Percentiles rank a stretch among this genome's conserved stretches.
phyloP scores from a whole-genome alignment of 2,113 vertebrate species.

The Murina feae region DNA sequence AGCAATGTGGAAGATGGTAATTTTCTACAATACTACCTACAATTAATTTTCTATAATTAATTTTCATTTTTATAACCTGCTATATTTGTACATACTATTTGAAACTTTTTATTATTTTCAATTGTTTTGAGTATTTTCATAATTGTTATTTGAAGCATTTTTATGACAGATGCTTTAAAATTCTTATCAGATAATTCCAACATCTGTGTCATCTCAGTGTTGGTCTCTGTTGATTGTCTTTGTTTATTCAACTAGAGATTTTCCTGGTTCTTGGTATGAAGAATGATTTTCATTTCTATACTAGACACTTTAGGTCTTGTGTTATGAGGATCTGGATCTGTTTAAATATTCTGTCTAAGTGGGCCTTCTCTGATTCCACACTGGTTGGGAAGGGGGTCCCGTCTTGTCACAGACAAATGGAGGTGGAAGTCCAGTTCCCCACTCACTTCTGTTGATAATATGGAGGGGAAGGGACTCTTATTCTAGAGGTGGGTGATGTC shows the following conservation, averaged over 20 bases:
- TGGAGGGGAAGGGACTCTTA: neutral
- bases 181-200: slow-evolving; percentile 35
- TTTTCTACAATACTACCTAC: neutral
- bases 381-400: neutral
- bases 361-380: neutral
- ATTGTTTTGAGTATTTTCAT: slow-evolving; percentile 8
- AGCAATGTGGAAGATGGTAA: neutral
- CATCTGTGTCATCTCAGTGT: slow-evolving; percentile 6
- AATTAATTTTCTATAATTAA: neutral
- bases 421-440: neutral
- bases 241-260: slow-evolving; percentile 45
- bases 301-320: neutral
- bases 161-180: slow-evolving; percentile 35
- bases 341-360: slow-evolving; percentile 10
- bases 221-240: slow-evolving; percentile 10
- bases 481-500: neutral
- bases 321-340: slow-evolving; percentile 5
- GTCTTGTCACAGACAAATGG: neutral
- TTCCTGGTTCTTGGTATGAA: slow-evolving; percentile 36
- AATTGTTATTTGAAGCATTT: slow-evolving; percentile 3
- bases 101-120: neutral
- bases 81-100: slow-evolving; percentile 4
- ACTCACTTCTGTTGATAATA: neutral
- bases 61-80: neutral
- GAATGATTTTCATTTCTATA: slow-evolving; percentile 31